These are phyloP conservation scores for Sorex araneus DNA, from an alignment of 2,113 vertebrate species.

Conservation along the genomic window DNA sequence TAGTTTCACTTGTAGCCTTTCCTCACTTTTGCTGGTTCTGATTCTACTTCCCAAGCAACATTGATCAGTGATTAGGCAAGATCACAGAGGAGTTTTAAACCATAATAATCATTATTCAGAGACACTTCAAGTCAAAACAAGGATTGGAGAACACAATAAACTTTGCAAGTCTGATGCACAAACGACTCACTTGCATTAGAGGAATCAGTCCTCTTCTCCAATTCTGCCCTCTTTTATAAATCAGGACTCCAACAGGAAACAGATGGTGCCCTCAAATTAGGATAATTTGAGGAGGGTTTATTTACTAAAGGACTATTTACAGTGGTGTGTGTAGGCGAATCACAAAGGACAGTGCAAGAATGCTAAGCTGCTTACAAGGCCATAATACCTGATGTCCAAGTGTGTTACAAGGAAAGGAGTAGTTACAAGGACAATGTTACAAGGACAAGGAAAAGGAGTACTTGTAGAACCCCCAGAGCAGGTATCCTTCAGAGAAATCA, in stretches of 20 bases:
- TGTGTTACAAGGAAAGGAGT: no score
- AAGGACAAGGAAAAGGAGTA: neutral
- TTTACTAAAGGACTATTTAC: constrained; percentile 67
- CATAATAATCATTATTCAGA: constrained; percentile 48
- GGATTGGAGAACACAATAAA: constrained; percentile 13
- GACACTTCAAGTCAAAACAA: constrained; percentile 71
- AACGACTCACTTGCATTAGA: constrained; percentile 6
- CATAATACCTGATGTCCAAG: neutral
- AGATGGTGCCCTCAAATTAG: constrained; percentile 67
- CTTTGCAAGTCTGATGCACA: constrained; percentile 16
- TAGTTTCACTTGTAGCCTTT: neutral
- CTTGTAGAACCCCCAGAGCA: neutral
- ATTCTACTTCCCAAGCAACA: constrained; percentile 45
- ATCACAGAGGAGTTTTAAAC: constrained; percentile 43
- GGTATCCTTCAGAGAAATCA: neutral
- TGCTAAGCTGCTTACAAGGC: neutral
- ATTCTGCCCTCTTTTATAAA: constrained; percentile 26
- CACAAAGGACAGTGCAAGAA: neutral
- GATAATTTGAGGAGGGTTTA: constrained; percentile 47
- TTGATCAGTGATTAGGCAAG: constrained; percentile 31
- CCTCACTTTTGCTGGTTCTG: constrained; percentile 35
- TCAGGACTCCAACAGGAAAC: constrained; percentile 69
- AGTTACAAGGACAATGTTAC: neutral
- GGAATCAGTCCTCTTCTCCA: constrained; percentile 36
- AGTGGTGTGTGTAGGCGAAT: constrained; percentile 23